Evolutionary conservation across 2,797 vertebrate genomes (phyloP).

Genomic region (Aldrovandia affinis): DNA sequence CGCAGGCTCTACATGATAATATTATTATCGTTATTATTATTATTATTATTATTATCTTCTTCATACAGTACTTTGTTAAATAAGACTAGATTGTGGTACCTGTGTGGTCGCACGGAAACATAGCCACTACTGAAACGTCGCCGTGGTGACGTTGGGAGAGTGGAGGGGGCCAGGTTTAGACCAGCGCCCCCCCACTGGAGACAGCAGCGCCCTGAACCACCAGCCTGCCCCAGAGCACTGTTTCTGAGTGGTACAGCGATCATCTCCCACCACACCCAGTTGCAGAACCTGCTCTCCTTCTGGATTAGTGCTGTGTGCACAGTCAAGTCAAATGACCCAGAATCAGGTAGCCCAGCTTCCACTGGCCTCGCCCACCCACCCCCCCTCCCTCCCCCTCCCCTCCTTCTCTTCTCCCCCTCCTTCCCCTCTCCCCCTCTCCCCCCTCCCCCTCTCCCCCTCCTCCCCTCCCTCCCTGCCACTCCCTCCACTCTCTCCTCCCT

Average conservation of each 20-base stretch:
- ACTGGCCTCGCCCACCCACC: neutral
- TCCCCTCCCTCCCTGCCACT: neutral
- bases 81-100: constrained; percentile 9
- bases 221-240: neutral
- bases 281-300: neutral
- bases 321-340: neutral
- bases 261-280: neutral
- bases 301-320: neutral
- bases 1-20: constrained; percentile 10
- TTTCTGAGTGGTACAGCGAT: neutral
- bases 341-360: no score
- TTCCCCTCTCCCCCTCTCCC: neutral
- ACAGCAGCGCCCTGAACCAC: neutral
- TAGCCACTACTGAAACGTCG: neutral
- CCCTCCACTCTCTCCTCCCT: neutral
- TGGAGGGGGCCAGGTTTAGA: neutral
- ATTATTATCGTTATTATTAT: constrained; percentile 26
- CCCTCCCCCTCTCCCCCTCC: constrained; percentile 20
- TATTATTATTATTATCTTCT: neutral
- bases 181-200: neutral
- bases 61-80: constrained; percentile 30
- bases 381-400: neutral
- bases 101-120: neutral
- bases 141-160: neutral
- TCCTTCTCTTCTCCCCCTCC: neutral